These are phyloP conservation scores for Zootoca vivipara DNA, from an alignment of 2,113 vertebrate genomes.

Conservation along the genomic window DNA sequence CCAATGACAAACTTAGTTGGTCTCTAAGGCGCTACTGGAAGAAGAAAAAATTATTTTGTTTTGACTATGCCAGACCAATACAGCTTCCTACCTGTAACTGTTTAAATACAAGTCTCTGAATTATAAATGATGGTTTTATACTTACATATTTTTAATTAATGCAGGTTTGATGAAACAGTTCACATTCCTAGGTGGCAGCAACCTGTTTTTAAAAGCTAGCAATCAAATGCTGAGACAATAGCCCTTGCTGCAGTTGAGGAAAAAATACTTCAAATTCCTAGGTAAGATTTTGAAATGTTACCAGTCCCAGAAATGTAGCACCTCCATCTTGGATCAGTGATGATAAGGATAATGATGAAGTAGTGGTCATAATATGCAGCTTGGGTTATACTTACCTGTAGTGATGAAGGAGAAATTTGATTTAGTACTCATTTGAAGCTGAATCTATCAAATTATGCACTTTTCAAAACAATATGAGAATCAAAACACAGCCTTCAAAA, in stretches of 20 bases:
- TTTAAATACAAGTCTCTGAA: neutral
- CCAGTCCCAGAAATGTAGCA: accelerated
- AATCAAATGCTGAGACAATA: neutral
- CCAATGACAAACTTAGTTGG: too few relatives aligned
- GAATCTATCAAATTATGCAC: too few relatives aligned
- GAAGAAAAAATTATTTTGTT: too few relatives aligned
- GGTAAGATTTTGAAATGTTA: conserved; percentile 23
- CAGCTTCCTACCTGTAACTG: too few relatives aligned
- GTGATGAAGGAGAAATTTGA: too few relatives aligned
- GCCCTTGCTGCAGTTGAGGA: too few relatives aligned
- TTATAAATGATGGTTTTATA: neutral
- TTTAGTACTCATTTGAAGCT: too few relatives aligned
- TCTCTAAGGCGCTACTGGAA: too few relatives aligned
- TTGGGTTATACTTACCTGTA: neutral
- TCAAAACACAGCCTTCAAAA: too few relatives aligned
- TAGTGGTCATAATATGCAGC: neutral
- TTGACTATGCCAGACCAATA: too few relatives aligned
- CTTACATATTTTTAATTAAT: neutral
- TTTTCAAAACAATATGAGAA: too few relatives aligned
- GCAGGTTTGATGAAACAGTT: neutral
- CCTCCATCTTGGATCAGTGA: neutral
- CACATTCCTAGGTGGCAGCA: neutral
- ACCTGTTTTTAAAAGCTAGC: neutral
- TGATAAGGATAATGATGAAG: neutral
- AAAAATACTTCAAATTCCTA: neutral